Conservation (phyloP, 53 echinoderm and acorn worm genomes). For the Zoroaster sp. region DNA sequence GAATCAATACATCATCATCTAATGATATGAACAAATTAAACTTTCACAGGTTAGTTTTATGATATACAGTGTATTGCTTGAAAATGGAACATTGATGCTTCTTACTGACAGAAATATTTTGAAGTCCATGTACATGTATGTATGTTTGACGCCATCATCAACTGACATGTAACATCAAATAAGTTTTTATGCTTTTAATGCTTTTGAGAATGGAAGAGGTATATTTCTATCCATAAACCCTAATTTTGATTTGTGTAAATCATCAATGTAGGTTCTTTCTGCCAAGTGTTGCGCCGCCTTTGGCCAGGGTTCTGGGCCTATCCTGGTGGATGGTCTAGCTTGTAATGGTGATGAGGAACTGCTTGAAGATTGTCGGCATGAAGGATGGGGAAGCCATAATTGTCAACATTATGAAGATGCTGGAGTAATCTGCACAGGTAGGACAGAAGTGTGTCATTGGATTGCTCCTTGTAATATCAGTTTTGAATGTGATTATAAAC, state of each 20-base stretch:
- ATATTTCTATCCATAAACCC: background rate
- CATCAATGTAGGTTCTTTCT: conserved; percentile 43
- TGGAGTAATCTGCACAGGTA: conserved; percentile 83
- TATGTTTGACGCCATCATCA: too few relatives aligned
- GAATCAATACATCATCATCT: too few relatives aligned
- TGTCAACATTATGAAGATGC: conserved; percentile 93
- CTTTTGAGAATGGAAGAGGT: background rate
- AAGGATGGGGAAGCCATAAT: conserved; percentile 83
- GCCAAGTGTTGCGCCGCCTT: conserved; percentile 83
- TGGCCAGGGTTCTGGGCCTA: conserved; percentile 80
- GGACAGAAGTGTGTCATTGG: background rate
- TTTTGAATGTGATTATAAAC: background rate
- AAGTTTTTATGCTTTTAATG: background rate
- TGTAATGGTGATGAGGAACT: conserved; percentile 67
- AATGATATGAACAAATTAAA: too few relatives aligned
- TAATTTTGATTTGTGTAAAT: background rate
- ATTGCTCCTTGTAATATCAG: too few relatives aligned
- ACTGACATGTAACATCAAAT: too few relatives aligned
- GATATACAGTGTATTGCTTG: too few relatives aligned
- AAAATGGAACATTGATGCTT: too few relatives aligned
- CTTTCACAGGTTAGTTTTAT: too few relatives aligned
- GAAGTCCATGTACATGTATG: too few relatives aligned
- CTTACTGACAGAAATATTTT: too few relatives aligned
- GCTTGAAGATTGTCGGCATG: conserved; percentile 80
- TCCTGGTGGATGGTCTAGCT: conserved; percentile 76